Percentiles rank a stretch among this genome's conserved stretches.
phyloP scores from a whole-genome alignment of 2,888 invertebrate genomes.

The Elysia crispata region DNA sequence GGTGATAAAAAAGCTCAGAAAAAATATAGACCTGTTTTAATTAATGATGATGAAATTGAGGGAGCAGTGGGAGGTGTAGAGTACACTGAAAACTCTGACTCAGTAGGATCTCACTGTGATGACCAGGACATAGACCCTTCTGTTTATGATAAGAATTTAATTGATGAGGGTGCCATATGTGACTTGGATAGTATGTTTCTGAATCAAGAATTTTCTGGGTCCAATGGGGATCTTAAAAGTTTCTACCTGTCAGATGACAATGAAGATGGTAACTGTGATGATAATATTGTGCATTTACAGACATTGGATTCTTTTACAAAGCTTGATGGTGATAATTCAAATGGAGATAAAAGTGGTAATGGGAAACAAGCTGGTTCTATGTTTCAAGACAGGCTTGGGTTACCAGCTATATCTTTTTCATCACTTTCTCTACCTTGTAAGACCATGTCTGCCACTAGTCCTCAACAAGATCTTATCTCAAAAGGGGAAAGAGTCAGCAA shows the following conservation, averaged over 20 bases:
- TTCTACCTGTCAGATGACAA: slow-evolving; percentile 11
- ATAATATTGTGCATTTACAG: not conserved
- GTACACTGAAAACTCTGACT: not conserved
- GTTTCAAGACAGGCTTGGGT: no score
- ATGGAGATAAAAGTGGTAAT: slow-evolving; percentile 25
- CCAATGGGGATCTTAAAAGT: not conserved
- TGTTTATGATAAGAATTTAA: slow-evolving; percentile 47
- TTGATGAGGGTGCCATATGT: slow-evolving; percentile 59
- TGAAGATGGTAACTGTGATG: slow-evolving; percentile 13
- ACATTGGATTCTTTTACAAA: not conserved
- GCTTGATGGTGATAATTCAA: slow-evolving; percentile 32
- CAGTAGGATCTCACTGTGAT: not conserved
- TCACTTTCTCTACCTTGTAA: not conserved
- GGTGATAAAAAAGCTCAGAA: not conserved
- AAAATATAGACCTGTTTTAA: not conserved
- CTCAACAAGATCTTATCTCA: not conserved
- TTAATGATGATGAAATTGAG: not conserved
- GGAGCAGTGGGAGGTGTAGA: slow-evolving; percentile 7
- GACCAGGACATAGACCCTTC: slow-evolving; percentile 5
- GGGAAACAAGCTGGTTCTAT: not conserved
- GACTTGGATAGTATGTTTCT: slow-evolving; percentile 53
- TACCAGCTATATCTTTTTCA: not conserved
- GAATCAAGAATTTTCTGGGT: slow-evolving; percentile 38
- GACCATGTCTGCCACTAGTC: not conserved
- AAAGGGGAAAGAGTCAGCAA: not conserved